A percentile compares a stretch with the other conserved stretches of the same genome.
phyloP scores from a whole-genome alignment of 2,888 invertebrate species.

The Crossocerus cetratus region DNA sequence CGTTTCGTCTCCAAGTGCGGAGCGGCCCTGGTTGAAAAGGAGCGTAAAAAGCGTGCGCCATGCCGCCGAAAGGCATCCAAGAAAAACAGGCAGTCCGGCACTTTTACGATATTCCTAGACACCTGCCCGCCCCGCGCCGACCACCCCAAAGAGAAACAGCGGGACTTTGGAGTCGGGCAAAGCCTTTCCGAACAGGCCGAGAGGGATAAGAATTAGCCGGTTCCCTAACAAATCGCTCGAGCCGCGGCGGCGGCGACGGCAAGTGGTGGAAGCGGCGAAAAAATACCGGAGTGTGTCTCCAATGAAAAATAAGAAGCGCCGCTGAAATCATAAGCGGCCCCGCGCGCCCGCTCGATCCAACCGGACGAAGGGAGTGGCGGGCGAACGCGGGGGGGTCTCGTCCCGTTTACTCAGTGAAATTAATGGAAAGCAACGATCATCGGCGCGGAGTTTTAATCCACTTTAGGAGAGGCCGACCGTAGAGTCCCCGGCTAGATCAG shows the following conservation, averaged over 20 bases:
- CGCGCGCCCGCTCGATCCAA: not conserved
- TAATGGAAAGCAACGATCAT: slow-evolving; percentile 59
- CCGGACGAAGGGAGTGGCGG: not conserved
- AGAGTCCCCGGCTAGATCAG: slow-evolving; percentile 38
- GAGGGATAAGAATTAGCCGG: not conserved
- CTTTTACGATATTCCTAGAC: not conserved
- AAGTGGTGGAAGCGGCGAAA: not conserved
- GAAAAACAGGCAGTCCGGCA: slow-evolving; percentile 47
- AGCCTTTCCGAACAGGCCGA: not conserved
- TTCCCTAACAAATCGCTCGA: not conserved
- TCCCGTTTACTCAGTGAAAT: slow-evolving; percentile 52
- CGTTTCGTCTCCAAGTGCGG: slow-evolving; percentile 59
- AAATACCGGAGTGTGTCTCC: not conserved
- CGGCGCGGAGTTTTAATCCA: slow-evolving; percentile 55
- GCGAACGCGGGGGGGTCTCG: too few species aligned
- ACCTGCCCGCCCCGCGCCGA: not conserved
- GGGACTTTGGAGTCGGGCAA: not conserved
- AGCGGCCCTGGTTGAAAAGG: slow-evolving; percentile 52
- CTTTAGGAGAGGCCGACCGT: slow-evolving; percentile 39
- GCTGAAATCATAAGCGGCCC: slow-evolving; percentile 23
- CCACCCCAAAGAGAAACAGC: slow-evolving; percentile 1
- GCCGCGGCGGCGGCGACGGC: too few species aligned
- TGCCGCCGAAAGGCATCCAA: slow-evolving; percentile 27
- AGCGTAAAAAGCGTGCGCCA: slow-evolving; percentile 29
- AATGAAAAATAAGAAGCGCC: slow-evolving; percentile 31